phyloP scores from a whole-genome alignment of 2,888 invertebrate genomes.

The Acanthosepion lycidas region DNA sequence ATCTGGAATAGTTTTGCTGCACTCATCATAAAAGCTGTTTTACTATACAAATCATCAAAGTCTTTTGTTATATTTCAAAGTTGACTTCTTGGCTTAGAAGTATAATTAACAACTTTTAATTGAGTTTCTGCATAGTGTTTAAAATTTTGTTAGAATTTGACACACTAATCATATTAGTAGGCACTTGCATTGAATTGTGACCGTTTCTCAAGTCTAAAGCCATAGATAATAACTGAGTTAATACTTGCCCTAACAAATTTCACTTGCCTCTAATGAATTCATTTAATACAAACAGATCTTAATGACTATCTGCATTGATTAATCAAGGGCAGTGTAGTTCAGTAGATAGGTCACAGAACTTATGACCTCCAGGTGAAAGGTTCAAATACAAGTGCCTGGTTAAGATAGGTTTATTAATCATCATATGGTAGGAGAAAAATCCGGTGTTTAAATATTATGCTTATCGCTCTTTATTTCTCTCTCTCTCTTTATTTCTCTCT shows the following conservation, averaged over 20 bases:
- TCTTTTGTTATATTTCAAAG: not conserved
- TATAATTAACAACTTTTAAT: not conserved
- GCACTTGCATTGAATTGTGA: not conserved
- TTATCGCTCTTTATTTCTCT: not conserved
- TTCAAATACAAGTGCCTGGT: not conserved
- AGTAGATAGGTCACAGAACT: not conserved
- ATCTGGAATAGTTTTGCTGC: not conserved
- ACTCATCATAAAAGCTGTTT: not conserved
- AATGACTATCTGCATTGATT: not conserved
- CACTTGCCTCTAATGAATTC: not conserved
- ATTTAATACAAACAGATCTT: not conserved
- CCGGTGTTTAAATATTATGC: not conserved
- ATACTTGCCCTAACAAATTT: not conserved
- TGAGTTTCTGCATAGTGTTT: not conserved
- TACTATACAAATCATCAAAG: not conserved
- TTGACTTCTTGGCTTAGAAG: not conserved
- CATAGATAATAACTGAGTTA: not conserved
- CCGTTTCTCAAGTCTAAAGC: not conserved
- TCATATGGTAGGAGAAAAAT: not conserved
- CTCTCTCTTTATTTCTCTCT: too few relatives aligned
- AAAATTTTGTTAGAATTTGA: not conserved
- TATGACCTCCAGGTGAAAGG: not conserved
- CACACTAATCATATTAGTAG: not conserved
- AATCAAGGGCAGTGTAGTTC: not conserved
- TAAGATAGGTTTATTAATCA: slow-evolving; percentile 4